A percentile compares a stretch with the other conserved stretches of the same genome.
phyloP scores from a whole-genome alignment of 2,888 invertebrate species.

The Chydorus sphaericus region DNA sequence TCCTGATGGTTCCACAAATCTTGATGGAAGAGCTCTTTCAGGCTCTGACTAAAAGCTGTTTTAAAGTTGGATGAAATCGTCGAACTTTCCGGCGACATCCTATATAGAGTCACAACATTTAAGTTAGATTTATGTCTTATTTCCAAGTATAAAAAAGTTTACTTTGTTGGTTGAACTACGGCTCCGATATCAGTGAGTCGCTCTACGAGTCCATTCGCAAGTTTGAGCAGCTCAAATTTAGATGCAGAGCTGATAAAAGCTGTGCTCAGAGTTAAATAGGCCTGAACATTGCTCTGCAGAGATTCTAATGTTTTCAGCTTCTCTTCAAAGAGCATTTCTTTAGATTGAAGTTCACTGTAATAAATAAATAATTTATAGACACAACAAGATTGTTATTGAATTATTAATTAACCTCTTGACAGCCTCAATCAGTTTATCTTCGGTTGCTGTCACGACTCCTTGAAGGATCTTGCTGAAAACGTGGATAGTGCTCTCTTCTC shows the following conservation, averaged over 20 bases:
- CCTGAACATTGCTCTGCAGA: constrained; percentile 49
- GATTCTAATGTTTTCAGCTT: constrained; percentile 41
- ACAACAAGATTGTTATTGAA: not conserved
- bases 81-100: constrained; percentile 2
- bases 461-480: constrained; percentile 13
- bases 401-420: constrained; percentile 9
- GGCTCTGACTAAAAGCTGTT: constrained; percentile 4
- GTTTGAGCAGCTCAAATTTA: constrained; percentile 56
- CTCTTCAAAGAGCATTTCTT: constrained; percentile 38
- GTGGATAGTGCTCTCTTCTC: constrained; percentile 14
- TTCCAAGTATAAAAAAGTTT: too few species aligned
- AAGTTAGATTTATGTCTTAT: not conserved
- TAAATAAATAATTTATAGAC: not conserved
- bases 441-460: constrained; percentile 6
- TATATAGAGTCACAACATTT: not conserved
- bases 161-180: constrained; percentile 44
- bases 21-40: constrained; percentile 1
- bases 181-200: constrained; percentile 48
- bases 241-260: constrained; percentile 54
- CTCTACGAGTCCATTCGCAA: constrained; percentile 50
- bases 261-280: constrained; percentile 52
- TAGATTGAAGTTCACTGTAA: constrained; percentile 33
- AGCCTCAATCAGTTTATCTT: constrained; percentile 12
- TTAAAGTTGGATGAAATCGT: constrained; percentile 9
- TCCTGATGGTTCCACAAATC: constrained; percentile 1